A percentile compares a stretch with the other conserved stretches of the same genome.
Conservation (phyloP, 2,888 invertebrate species). For the Tubulanus polymorphus region DNA sequence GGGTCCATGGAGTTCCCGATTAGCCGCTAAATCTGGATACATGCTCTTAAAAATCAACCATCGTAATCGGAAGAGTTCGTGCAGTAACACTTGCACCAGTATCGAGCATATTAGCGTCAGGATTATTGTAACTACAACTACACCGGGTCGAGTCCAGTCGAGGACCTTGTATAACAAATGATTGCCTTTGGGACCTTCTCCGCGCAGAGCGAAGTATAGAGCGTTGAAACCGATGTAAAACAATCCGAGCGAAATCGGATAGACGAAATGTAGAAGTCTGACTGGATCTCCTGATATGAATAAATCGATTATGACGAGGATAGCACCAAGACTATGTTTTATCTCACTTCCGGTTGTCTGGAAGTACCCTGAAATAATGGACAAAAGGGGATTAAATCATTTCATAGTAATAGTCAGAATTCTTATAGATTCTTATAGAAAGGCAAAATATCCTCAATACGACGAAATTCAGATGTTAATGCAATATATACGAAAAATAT, state of each 20-base stretch:
- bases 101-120: too few species aligned
- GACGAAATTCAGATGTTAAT: too few species aligned
- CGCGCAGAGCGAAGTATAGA: constrained; percentile 42
- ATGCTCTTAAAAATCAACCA: too few species aligned
- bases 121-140: too few species aligned
- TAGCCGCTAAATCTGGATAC: too few species aligned
- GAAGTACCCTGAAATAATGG: constrained; percentile 28
- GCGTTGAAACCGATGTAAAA: constrained; percentile 44
- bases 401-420: neutral
- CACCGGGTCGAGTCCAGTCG: constrained; percentile 41
- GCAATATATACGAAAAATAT: too few species aligned
- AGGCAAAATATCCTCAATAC: too few species aligned
- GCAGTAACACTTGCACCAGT: too few species aligned
- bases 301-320: constrained; percentile 38
- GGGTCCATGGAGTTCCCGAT: too few species aligned
- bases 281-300: constrained; percentile 37
- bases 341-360: constrained; percentile 32
- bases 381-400: neutral
- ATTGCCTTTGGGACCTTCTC: constrained; percentile 29
- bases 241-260: constrained; percentile 36
- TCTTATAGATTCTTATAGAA: too few species aligned
- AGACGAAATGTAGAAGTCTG: constrained; percentile 41
- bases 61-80: too few species aligned
- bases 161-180: constrained; percentile 42
- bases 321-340: constrained; percentile 41